phyloP scores from a whole-genome alignment of 2,797 vertebrate species.

The Botia kubotai region DNA sequence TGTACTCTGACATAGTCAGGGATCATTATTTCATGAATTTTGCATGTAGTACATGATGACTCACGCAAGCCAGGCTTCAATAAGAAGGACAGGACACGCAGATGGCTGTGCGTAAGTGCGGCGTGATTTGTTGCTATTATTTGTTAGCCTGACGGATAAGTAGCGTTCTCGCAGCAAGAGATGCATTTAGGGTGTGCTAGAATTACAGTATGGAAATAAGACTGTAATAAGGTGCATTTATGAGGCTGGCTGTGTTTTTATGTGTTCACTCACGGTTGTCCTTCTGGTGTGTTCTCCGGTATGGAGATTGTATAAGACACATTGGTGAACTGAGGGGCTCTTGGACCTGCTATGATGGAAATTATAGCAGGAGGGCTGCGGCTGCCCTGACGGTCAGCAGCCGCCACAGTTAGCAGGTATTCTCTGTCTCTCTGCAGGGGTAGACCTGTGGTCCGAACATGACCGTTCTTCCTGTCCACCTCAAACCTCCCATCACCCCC shows the following conservation, averaged over 20 bases:
- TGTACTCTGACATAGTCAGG: constrained; percentile 46
- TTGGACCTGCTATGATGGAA: constrained; percentile 82
- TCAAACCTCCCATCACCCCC: constrained; percentile 87
- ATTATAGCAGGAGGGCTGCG: constrained; percentile 79
- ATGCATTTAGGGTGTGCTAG: constrained; percentile 24
- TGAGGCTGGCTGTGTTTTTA: constrained; percentile 28
- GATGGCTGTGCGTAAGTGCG: constrained; percentile 23
- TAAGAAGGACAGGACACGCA: background rate
- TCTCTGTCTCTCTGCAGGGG: constrained; percentile 82
- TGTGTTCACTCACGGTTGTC: constrained; percentile 80
- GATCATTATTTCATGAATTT: constrained; percentile 54
- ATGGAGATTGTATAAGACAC: constrained; percentile 79
- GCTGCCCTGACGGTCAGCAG: constrained; percentile 82
- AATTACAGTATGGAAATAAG: constrained; percentile 43
- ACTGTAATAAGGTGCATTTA: constrained; percentile 25
- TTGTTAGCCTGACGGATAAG: constrained; percentile 41
- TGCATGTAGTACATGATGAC: constrained; percentile 38
- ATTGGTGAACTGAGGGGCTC: constrained; percentile 86
- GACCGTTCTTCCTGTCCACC: constrained; percentile 85
- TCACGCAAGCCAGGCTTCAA: constrained; percentile 29
- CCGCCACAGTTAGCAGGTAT: constrained; percentile 84
- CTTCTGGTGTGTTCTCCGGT: constrained; percentile 79
- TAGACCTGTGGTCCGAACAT: constrained; percentile 83
- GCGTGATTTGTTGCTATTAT: constrained; percentile 34
- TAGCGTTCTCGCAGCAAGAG: constrained; percentile 19